Evolutionary conservation across 2,113 vertebrate genomes (phyloP), one percentile per base, ranked within the genome.

Genomic region (Melanerpes formicivorus): DNA sequence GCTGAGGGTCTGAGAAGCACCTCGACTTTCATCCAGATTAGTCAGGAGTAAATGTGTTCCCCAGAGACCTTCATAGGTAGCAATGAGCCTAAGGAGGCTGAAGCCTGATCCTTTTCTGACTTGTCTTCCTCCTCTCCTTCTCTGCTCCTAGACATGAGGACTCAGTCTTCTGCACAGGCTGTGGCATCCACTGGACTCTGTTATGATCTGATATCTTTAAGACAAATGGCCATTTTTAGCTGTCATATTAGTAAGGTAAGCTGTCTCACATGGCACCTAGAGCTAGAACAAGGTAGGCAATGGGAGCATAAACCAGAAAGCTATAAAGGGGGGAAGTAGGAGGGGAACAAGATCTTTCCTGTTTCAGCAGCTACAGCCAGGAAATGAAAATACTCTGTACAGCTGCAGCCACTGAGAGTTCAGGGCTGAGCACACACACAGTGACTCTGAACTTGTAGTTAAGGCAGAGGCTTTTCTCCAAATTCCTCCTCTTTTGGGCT

Each of bases 21-120:
- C 22, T 55, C 8, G 13, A 1, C 13, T 70, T 65, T 60, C 69
- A 75, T 29, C 11, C 44, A 79, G 25, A 34, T 42, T 34, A 66
- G 30, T 25, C 1, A 0, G 21, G n/a, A 75, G 6, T 70, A 18
- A 75, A 23, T 1, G 1, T 23, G 27, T 5, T 74, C 21, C 37
- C 7, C 34, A 46, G 4, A 83, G 63, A 65, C 18, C 10, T 75
- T 80, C 37, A 26, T 2, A 55, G 25, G 15, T 29, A 90, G 25
- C 19, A 75, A 11, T n/a, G 9, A 70, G 19, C 7, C 7, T 17
- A 34, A 87, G 52, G n/a, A 59, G 15, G 27, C 18, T 82, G 48
- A 16, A 78, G 18, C 8, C 26, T 40, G 7, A 26, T 80, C 42
- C 18, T 64, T 52, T 84, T 54, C 72, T 73, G 72, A 14, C 9